Evolutionary conservation across 2,113 vertebrate genomes (phyloP).

Genomic region (Cephalopterus ornatus): DNA sequence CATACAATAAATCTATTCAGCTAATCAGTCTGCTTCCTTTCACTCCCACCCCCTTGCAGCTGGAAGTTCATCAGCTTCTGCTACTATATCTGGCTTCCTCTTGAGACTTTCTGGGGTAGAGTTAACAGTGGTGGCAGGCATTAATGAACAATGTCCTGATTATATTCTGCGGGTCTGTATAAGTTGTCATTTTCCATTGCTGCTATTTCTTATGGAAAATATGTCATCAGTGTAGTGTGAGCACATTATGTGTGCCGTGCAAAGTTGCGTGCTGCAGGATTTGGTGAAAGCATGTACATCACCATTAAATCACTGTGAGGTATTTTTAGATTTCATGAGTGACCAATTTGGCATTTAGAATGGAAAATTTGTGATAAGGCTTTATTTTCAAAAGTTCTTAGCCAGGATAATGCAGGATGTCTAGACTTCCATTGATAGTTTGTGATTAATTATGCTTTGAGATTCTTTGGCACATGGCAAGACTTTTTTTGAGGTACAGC

Average conservation of each 20-base stretch:
- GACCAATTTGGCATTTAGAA: background rate
- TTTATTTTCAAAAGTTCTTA: background rate
- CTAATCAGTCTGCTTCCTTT: background rate
- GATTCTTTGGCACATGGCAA: background rate
- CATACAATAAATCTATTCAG: background rate
- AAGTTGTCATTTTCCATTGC: slow-evolving; percentile 47
- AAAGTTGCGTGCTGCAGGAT: background rate
- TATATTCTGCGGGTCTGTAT: background rate
- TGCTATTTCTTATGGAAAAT: slow-evolving; percentile 27
- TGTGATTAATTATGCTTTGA: background rate
- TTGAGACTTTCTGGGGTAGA: background rate
- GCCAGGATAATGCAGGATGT: background rate
- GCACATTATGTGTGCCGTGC: background rate
- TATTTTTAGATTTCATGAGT: background rate
- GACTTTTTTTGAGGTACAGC: background rate
- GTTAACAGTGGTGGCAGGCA: slow-evolving; percentile 7
- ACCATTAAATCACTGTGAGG: background rate
- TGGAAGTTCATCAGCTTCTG: slow-evolving; percentile 24
- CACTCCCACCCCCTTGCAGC: slow-evolving; percentile 21
- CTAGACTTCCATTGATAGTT: background rate
- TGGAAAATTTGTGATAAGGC: background rate
- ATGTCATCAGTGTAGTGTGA: background rate
- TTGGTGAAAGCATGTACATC: background rate
- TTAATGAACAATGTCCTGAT: background rate
- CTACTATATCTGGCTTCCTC: slow-evolving; percentile 13